Evolutionary conservation across 2,113 vertebrate genomes (phyloP), one percentile per base, ranked within the genome.

Genomic region (Eptesicus fuscus): DNA sequence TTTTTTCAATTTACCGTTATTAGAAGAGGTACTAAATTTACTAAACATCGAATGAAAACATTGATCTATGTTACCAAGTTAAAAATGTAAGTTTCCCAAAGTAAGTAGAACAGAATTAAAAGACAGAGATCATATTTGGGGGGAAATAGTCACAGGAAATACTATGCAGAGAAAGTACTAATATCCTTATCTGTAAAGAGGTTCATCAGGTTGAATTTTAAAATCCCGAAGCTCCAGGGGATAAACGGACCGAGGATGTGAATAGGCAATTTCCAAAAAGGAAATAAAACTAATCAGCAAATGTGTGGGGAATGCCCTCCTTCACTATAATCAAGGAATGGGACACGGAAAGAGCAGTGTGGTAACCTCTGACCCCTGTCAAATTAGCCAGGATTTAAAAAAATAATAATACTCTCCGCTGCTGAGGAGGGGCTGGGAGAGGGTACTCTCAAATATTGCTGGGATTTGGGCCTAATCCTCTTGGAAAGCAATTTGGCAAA

Each of bases 401-500:
- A 61, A 86, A 67, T 63, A 88, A 93, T 65, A 59, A 86, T 40
- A 49, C 47, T 59, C 30, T 56, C 69, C 17, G 22, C 61, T 23
- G 7, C 51, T 61, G 79, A 71, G 14, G 61, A n/a, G 69, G 42
- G 63, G 5, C 12, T 28, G n/a, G 53, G 53, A 67, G 88, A 91
- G 35, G n/a, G 61, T 25, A 28, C 18, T 71, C 47, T 82, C 5
- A 22, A 47, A 40, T 42, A 82, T 37, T 84, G 44, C 83, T 35
- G 13, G 32, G 63, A 82, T 82, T 93, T 86, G 37, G 71, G 71
- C 7, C 37, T 32, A 93, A 78, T 80, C 65, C 51, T 87, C 95
- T 87, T 35, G 32, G 86, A 95, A 96, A 93, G 79, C 79, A 96
- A 92, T 97, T 80, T 94, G 76, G 84, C 80, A 92, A 84, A 96